Base-by-base conservation (phyloP, 2,888 invertebrate species). In the Xylocampa areola region DNA sequence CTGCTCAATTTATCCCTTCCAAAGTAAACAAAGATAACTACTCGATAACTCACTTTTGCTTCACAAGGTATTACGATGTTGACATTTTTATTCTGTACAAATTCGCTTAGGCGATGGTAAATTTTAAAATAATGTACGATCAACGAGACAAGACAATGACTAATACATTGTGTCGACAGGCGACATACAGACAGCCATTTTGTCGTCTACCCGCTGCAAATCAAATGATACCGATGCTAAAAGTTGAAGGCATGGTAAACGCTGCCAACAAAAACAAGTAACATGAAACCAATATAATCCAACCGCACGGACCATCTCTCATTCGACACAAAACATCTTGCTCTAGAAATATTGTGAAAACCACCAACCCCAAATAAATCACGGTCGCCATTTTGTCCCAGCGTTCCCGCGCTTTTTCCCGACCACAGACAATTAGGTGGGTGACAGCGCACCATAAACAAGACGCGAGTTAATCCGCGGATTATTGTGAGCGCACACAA, bases 321-420 rank as follows among this genome's bases (percentile, higher is more conserved):
- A 87, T 83, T 76, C 82, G 91, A 92, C 88, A 89, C 82, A 89
- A 90, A 90, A 92, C 93, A 92, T 90, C 91, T 93, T 93, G 91
- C 82, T 81, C 85, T 81, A 85, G 87, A 87, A 88, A 89, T 88
- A 89, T 89, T 88, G 85, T 88, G 89, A 90, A 89, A 89, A 91
- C 86, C 86, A 77, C 68, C 80, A 77, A 79, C 80, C 80, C 74
- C 70, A 58, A 67, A 86, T 92, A 90, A 91, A 92, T 93, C 89
- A 90, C 75, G 53, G 81, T 72, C 76, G 84, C 87, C 87, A 89
- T 91, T 84, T 90, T 90, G 88, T 85, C 83, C 82, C 77, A 70
- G 71, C 77, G 79, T 84, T 88, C 87, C 81, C 87, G 86, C 85
- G 85, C 85, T 86, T 89, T 88, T 87, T 86, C 84, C 79, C 84